Evolutionary conservation across 2,888 invertebrate species (phyloP), one percentile per base, ranked within the genome.

Genomic region (Phortica magna): DNA sequence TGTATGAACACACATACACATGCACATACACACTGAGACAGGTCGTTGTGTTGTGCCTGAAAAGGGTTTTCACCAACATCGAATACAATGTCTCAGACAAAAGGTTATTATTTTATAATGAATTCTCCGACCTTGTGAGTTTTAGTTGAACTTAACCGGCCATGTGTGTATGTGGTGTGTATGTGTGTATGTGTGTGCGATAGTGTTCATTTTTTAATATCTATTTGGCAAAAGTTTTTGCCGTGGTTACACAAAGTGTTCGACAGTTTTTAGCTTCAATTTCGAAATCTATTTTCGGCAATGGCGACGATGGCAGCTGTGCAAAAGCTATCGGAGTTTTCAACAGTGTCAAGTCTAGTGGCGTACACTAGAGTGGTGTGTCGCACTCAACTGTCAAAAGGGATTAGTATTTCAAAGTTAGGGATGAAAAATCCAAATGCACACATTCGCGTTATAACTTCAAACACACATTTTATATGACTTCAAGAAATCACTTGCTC

Each of bases 21-120:
- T 6, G 2, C 9, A 48, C 48, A 5, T 14, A 48, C 14, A 48
- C 48, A 48, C 48, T 48, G 48, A 48, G 14, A 48, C 48, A 48
- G 14, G 2, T 48, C 48, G 2, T 6, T 14, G 48, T 48, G 48
- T 48, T 12, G 43, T 43, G 9, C 22, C 22, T 17, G 59, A 17
- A 59, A 59, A 59, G 22, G 59, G 17, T 9, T 19, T 19, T 19
- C 19, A 9, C 59, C 59, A 19, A 19, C 59, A 59, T 59, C 4
- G 59, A 59, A 59, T 17, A 42, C 42, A 78, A 68, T 76, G 77
- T 79, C 78, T 80, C 83, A 88, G 85, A 89, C 88, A 83, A 85
- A 89, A 82, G 85, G 87, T 87, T 88, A 88, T 90, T 88, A 89
- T 88, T 89, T 88, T 88, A 88, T 88, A 89, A 89, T 89, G 70